phyloP scores from a whole-genome alignment of 2,797 vertebrate genomes.

The Argentina silus region DNA sequence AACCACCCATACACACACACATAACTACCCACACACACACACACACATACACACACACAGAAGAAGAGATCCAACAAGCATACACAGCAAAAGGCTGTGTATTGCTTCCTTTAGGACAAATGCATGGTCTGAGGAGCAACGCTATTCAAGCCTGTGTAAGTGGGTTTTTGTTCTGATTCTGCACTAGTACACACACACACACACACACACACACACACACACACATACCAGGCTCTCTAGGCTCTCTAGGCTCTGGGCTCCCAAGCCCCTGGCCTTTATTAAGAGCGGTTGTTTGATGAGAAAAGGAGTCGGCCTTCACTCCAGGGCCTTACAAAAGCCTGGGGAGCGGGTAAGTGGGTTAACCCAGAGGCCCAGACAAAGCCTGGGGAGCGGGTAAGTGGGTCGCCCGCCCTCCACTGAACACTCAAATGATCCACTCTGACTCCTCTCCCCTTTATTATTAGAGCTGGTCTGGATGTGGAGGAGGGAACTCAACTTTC shows the following conservation, averaged over 20 bases:
- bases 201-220: constrained; percentile 20
- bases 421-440: constrained; percentile 78
- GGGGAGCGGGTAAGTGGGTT: constrained; percentile 80
- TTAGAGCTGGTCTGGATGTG: constrained; percentile 76
- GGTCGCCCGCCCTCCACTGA: constrained; percentile 76
- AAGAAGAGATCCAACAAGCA: no score
- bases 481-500: constrained; percentile 65
- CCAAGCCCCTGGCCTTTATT: constrained; percentile 72
- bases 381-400: constrained; percentile 78
- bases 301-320: constrained; percentile 78
- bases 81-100: no score
- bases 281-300: constrained; percentile 78
- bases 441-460: constrained; percentile 75
- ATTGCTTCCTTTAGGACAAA: background rate
- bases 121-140: background rate
- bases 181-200: constrained; percentile 16
- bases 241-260: constrained; percentile 56
- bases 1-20: constrained; percentile 12
- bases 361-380: constrained; percentile 80
- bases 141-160: background rate
- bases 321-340: constrained; percentile 73
- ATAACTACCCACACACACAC: constrained; percentile 15
- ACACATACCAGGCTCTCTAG: constrained; percentile 30
- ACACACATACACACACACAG: constrained; percentile 20
- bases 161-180: background rate